Base-by-base conservation (phyloP, 2,113 vertebrate genomes). In the Emberiza fucata region DNA sequence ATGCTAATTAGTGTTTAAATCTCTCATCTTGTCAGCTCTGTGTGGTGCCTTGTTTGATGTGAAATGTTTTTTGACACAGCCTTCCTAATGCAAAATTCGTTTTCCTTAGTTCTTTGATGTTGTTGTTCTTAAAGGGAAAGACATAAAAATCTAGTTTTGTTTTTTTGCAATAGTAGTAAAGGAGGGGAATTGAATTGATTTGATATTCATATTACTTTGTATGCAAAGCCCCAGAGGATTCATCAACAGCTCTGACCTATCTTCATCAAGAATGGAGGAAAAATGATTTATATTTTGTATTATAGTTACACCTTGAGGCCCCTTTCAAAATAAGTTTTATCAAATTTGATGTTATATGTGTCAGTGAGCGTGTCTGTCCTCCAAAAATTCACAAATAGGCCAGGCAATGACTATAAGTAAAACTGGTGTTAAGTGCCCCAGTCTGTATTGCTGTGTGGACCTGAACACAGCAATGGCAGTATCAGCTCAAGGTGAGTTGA, bases 1-100 rank as follows among this genome's bases (percentile, higher is more conserved):
- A 94, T 92, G 76, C 35, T 92, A 88, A 93, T 96, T 88, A 90
- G 56, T n/a, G 4, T 93, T 96, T 95, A 90, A 93, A 92, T 95
- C 39, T 50, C 78, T 95, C 37, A 29, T 95, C 81, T 91, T 94
- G 81, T 88, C 75, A 90, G 63, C 81, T 82, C 57, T 97, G 12
- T 76, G 45, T 81, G 86, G 68, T 93, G 85, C 76, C 61, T 82
- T 90, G 59, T 96, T 93, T 96, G 92, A 95, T 90, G 63, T 75
- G 54, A 95, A 94, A 90, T 83, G 45, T 70, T 92, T 91, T 93
- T 61, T 3, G 22, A 92, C 78, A 66, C 31, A 88, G 60, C 4
- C 22, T 86, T 94, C 68, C 54, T 88, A 94, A 88, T 85, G 63
- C 51, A 77, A 77, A 86, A 97, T 82, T 92, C 54, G 53, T 94